These are phyloP conservation scores for Monochamus saltuarius DNA, from an alignment of 1,140 invertebrate species.

Conservation along the genomic window DNA sequence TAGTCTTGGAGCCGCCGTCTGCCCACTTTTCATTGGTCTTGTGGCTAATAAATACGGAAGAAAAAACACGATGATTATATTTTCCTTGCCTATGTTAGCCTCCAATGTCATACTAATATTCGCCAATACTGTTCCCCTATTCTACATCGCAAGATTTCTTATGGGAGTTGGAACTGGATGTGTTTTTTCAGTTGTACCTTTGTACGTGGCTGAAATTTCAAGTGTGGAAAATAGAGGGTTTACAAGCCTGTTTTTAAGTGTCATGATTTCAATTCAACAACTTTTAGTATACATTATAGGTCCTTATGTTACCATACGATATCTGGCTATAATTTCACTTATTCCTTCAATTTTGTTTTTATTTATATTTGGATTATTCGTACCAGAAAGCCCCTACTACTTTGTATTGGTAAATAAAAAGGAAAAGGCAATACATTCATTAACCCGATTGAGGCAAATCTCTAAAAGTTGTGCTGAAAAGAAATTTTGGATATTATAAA, in stretches of 20 bases:
- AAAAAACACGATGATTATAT: constrained; percentile 22
- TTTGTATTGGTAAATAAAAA: constrained; percentile 60
- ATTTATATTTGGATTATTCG: constrained; percentile 52
- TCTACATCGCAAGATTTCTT: constrained; percentile 27
- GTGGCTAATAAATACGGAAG: constrained; percentile 23
- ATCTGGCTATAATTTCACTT: constrained; percentile 55
- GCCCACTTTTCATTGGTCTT: constrained; percentile 22
- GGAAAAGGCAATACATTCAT: constrained; percentile 61
- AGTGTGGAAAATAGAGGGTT: constrained; percentile 41
- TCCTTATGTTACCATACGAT: constrained; percentile 58
- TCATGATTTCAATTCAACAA: constrained; percentile 33
- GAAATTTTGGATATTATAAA: constrained; percentile 23
- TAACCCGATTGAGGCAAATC: constrained; percentile 60
- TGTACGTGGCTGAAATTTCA: constrained; percentile 56
- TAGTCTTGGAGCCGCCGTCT: constrained; percentile 26
- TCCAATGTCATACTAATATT: constrained; percentile 24
- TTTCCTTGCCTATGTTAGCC: constrained; percentile 26
- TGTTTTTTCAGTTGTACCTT: constrained; percentile 54
- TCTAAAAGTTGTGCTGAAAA: constrained; percentile 44
- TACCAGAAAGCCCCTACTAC: constrained; percentile 77
- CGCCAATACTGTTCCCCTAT: constrained; percentile 19
- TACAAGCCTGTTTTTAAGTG: constrained; percentile 33
- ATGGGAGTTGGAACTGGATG: constrained; percentile 50
- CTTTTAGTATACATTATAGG: constrained; percentile 59
- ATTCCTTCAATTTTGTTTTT: constrained; percentile 58